Base-by-base conservation (phyloP, 1,140 invertebrate species). In the Papilio helenus region DNA sequence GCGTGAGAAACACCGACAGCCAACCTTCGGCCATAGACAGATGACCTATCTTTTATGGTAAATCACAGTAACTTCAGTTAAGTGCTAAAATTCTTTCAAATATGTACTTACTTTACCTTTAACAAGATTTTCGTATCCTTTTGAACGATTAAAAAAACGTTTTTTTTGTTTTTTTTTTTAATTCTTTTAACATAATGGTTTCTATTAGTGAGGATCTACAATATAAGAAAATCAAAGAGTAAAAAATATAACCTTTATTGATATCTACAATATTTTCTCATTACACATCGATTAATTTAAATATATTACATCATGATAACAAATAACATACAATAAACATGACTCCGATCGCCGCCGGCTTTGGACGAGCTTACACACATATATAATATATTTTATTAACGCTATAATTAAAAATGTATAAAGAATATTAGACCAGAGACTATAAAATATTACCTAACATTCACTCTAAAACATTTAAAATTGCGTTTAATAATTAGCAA, bases 231-330 rank as follows among this genome's bases (percentile, higher is more conserved):
- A 72, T 8, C 10, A 72, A 20, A 44, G n/a, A 23, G 58, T 51
- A 51, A 77, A 87, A 90, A 90, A 90, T 89, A 90, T 82, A 86
- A 84, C 79, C 87, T 93, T 92, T 92, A 92, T 92, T 90, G 18
- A 86, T 92, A 93, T 92, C 90, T 93, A 93, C 91, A 93, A 88
- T 92, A 92, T 87, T 87, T 88, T 85, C 82, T 85, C 76, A 83
- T 88, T 83, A 86, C 88, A 92, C 86, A 89, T 89, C 80, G 83
- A 85, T 87, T 86, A 87, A 86, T 87, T 87, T 89, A 90, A 92
- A 90, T 91, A 91, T 91, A 87, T 92, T 90, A 91, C 87, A 91
- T 87, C 88, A 91, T 87, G 85, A 90, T 83, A 92, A 90, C 86
- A 82, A 87, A 87, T 88, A 84, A 84, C 81, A 79, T 83, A 87